Evolutionary conservation across 2,797 vertebrate species (phyloP), one percentile per base, ranked within the genome.

Genomic region (Pterois miles): DNA sequence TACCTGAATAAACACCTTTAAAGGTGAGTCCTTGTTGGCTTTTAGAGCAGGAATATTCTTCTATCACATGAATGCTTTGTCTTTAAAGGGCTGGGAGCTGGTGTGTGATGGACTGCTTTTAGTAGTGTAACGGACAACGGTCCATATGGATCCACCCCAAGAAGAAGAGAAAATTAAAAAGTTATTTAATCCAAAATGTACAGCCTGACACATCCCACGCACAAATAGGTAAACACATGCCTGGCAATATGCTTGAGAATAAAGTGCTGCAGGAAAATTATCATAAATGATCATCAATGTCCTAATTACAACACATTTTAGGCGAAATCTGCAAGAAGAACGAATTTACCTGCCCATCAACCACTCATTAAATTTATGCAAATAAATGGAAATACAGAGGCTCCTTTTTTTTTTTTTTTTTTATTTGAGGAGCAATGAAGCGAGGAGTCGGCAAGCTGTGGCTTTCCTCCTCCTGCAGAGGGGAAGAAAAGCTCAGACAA

Each of bases 281-380:
- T 25, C 52, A 69, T 52, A 50, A 81, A 78, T 67, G 31, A 80
- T 52, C 62, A 65, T 65, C 56, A 52, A 9, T 12, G 8, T 62
- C 33, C 29, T 74, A 36, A 82, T 83, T 73, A 52, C 27, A 27
- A 20, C 11, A 48, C 22, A 63, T 81, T 76, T 82, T 71, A 33
- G 62, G 27, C 50, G 54, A 70, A 72, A 74, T 46, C 65, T 65
- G 31, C 60, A 68, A 52, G 66, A 81, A 70, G 43, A 48, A 71
- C 14, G 22, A 53, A 71, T 84, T 71, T 63, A 74, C 58, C 50
- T 76, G 66, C 63, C 43, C 40, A 52, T 77, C 56, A 68, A 56
- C 43, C 18, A 18, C 62, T 65, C 10, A 16, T 75, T 72, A 81
- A 31, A 80, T 72, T 52, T 18, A 70, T 71, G 65, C 59, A 74